phyloP scores from a whole-genome alignment of 2,888 invertebrate species.

The Gymnoscelis rufifasciata region DNA sequence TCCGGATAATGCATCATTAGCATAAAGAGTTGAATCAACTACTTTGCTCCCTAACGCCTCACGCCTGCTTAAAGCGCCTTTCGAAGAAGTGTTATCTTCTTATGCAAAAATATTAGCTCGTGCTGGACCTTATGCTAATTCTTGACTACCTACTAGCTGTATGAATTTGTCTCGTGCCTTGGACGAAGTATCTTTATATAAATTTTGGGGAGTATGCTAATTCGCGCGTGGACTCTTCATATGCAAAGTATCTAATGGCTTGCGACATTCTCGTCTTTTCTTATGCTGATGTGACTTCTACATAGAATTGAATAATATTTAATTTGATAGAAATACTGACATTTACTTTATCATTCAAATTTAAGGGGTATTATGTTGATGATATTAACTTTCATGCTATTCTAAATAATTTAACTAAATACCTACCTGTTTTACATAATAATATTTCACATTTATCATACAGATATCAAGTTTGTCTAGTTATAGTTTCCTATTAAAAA shows the following conservation, averaged over 20 bases:
- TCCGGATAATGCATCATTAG: constrained; percentile 37
- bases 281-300: constrained; percentile 47
- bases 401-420: background rate
- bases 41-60: constrained; percentile 39
- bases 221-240: constrained; percentile 74
- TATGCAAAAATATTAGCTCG: constrained; percentile 76
- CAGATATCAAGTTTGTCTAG: background rate
- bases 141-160: constrained; percentile 55
- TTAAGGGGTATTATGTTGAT: background rate
- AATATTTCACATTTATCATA: background rate
- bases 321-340: constrained; percentile 19
- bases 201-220: constrained; percentile 68
- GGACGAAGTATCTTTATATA: constrained; percentile 45
- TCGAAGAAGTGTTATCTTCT: constrained; percentile 67
- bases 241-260: constrained; percentile 65
- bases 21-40: constrained; percentile 46
- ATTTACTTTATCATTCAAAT: constrained; percentile 7
- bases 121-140: constrained; percentile 75
- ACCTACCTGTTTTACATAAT: background rate
- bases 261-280: constrained; percentile 54
- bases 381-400: background rate
- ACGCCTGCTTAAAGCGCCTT: constrained; percentile 48
- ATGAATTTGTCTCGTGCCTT: constrained; percentile 62
- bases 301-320: constrained; percentile 22
- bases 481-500: background rate